Evolutionary conservation across 1,140 invertebrate species (phyloP).

Genomic region (Nylanderia fulva): DNA sequence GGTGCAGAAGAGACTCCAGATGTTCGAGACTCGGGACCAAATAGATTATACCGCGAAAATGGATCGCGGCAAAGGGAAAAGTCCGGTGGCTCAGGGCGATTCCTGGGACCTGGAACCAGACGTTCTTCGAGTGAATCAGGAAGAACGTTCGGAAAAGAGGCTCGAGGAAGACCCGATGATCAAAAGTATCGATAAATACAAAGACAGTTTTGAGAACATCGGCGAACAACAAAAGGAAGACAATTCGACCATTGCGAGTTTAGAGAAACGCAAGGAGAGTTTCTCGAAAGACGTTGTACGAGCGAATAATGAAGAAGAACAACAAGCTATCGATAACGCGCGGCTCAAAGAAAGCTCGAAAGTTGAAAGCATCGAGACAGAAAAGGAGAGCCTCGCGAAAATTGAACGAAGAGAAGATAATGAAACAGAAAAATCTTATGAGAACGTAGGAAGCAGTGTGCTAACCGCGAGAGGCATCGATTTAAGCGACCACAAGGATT

Average conservation of each 20-base stretch:
- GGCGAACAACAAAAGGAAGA: conserved; percentile 4
- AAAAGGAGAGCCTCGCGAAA: neutral
- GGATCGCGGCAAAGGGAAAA: neutral
- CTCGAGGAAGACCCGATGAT: conserved; percentile 21
- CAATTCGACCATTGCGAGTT: neutral
- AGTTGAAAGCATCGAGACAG: neutral
- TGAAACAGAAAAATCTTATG: neutral
- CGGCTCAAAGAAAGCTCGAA: neutral
- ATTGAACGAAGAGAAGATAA: conserved; percentile 9
- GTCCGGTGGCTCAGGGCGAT: neutral
- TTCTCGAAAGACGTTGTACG: neutral
- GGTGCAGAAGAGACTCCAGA: conserved; percentile 78
- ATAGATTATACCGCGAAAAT: neutral
- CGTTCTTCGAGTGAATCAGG: conserved; percentile 17
- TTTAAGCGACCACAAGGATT: conserved; percentile 81
- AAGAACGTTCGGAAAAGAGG: conserved; percentile 1
- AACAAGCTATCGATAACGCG: neutral
- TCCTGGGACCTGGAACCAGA: conserved; percentile 28
- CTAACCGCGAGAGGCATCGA: conserved; percentile 61
- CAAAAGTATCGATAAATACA: conserved; percentile 24
- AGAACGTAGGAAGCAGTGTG: conserved; percentile 34
- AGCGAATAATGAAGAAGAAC: conserved; percentile 13
- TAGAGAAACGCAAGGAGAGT: neutral
- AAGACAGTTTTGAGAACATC: conserved; percentile 13
- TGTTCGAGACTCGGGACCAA: conserved; percentile 72